A percentile compares a stretch with the other conserved stretches of the same genome.
These are phyloP conservation scores for Pharmacophagus antenor DNA, from an alignment of 2,888 invertebrate genomes.

Conservation along the genomic window DNA sequence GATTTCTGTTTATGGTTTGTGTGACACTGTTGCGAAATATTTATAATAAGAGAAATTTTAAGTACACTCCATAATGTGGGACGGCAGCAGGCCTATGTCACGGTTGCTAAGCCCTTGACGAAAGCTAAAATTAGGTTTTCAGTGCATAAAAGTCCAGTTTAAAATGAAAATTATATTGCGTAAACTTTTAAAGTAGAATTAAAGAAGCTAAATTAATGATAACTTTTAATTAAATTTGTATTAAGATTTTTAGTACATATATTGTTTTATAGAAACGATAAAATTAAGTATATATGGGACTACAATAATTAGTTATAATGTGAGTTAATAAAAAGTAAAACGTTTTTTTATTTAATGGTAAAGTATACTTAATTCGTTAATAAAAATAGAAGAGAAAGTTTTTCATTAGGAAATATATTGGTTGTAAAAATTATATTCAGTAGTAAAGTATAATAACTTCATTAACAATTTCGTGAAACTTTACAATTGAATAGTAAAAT, in stretches of 20 bases:
- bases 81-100: conserved; percentile 50
- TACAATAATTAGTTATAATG: too few relatives aligned
- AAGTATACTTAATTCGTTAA: too few relatives aligned
- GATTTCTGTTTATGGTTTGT: conserved; percentile 33
- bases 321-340: too few relatives aligned
- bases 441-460: too few relatives aligned
- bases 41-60: conserved; percentile 39
- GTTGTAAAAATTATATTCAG: too few relatives aligned
- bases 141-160: not conserved
- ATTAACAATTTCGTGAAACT: too few relatives aligned
- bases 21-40: conserved; percentile 33
- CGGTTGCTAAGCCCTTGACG: conserved; percentile 42
- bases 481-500: not conserved
- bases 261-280: too few relatives aligned
- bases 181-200: conserved; percentile 4
- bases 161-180: not conserved
- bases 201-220: not conserved
- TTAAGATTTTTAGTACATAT: not conserved
- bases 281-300: too few relatives aligned
- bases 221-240: not conserved
- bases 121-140: conserved; percentile 12
- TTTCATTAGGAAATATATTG: too few relatives aligned
- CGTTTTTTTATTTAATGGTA: too few relatives aligned
- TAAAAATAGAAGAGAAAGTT: too few relatives aligned
- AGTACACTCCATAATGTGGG: conserved; percentile 54